Base-by-base conservation (phyloP, 2,113 vertebrate species). In the Scomber colias region DNA sequence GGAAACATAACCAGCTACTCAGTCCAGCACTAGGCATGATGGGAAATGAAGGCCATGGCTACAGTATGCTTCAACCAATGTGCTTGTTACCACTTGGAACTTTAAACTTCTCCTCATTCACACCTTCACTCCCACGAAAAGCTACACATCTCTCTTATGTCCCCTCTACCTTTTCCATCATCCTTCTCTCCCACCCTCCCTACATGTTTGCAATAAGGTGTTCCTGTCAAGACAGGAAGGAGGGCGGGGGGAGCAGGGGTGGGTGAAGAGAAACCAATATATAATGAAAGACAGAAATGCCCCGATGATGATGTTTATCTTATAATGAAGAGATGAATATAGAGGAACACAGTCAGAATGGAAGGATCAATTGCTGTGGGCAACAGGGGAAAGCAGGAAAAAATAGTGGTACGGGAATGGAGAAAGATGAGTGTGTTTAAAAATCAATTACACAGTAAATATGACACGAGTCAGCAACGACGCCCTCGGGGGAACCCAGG, bases 391-490 rank as follows among this genome's bases (percentile, higher is more conserved):
- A 74, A 86, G 75, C 54, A 49, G 21, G n/a, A 84, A 86, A 66
- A 88, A 75, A 79, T 60, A 46, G 67, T 68, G 46, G 63, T 67
- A 68, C 51, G n/a, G 79, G 65, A 88, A 86, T 79, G 84, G 81
- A 87, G 84, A 80, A 87, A 87, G 86, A 92, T 62, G 64, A 82
- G 87, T 88, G 87, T 92, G 90, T 92, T 95, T 94, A 94, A 94
- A 94, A 95, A 95, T 95, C 93, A 94, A 94, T 95, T 94, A 93
- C 91, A 93, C 89, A 90, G 91, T 93, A 93, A 93, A 94, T 95
- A 94, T 95, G 92, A 92, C 92, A 94, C 72, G 90, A 93, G 92
- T 93, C 91, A 94, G 92, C 92, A 90, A 89, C 83, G 81, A 87
- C 68, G 74, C 86, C 90, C 92, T 81, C 86, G 2, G 81, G 93